A percentile compares a stretch with the other conserved stretches of the same genome.
Conservation (phyloP, 2,113 vertebrate genomes). For the Furnarius figulus region DNA sequence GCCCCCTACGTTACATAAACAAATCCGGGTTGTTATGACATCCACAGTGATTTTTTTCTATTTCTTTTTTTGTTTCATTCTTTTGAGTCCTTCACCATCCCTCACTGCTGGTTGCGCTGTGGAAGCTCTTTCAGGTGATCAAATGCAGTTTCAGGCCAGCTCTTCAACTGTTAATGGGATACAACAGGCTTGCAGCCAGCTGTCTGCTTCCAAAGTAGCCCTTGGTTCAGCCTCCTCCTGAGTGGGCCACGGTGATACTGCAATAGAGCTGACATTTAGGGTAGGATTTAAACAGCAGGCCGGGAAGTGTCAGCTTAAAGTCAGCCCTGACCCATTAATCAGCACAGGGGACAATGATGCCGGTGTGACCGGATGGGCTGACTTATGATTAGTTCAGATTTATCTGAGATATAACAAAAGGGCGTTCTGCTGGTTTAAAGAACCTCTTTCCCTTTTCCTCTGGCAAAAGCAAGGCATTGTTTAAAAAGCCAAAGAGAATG, state of each 20-base stretch:
- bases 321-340: conserved; percentile 75
- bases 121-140: not conserved
- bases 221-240: not conserved
- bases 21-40: not conserved
- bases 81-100: not conserved
- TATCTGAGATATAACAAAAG: conserved; percentile 73
- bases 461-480: conserved; percentile 69
- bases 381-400: conserved; percentile 70
- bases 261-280: conserved; percentile 1
- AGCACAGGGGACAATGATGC: conserved; percentile 71
- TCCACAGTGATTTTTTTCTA: not conserved
- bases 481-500: conserved; percentile 61
- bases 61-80: not conserved
- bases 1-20: conserved; percentile 25
- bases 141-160: not conserved
- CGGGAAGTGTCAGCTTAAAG: conserved; percentile 74
- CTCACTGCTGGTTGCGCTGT: not conserved
- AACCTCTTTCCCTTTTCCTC: conserved; percentile 76
- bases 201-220: not conserved
- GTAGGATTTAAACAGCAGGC: conserved; percentile 7
- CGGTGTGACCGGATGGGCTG: conserved; percentile 70
- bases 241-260: not conserved
- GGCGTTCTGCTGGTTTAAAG: conserved; percentile 59
- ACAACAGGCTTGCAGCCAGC: not conserved
- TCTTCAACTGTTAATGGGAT: not conserved